These are phyloP conservation scores for Gisinianus flammeolus DNA, from an alignment of 2,888 invertebrate genomes.

Conservation along the genomic window DNA sequence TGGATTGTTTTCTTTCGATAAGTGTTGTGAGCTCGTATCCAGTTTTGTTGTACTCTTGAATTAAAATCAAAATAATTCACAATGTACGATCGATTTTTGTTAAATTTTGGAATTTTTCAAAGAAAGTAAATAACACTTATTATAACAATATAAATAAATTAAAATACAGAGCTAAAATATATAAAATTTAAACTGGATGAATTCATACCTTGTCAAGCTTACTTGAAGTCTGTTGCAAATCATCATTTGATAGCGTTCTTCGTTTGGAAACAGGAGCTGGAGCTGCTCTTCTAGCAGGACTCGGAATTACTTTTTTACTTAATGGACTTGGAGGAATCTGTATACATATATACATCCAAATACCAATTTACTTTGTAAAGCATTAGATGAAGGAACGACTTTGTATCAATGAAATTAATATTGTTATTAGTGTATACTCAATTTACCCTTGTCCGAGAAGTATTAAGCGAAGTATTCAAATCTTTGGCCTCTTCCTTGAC, in stretches of 20 bases:
- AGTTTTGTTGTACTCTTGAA: not conserved
- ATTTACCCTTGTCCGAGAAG: not conserved
- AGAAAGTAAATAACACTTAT: not conserved
- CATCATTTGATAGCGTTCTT: not conserved
- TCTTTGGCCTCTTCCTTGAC: conserved; percentile 28
- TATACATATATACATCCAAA: not conserved
- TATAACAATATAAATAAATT: too few species aligned
- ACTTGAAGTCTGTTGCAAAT: not conserved
- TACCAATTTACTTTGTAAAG: not conserved
- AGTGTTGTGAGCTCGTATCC: not conserved
- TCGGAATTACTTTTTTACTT: not conserved
- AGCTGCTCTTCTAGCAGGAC: not conserved
- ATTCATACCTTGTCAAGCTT: too few species aligned
- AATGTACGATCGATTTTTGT: too few species aligned
- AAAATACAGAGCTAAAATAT: too few species aligned
- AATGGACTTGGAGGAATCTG: not conserved
- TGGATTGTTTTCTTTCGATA: conserved; percentile 10
- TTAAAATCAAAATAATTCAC: not conserved
- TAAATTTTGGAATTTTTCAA: not conserved
- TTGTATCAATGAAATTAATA: not conserved
- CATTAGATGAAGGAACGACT: too few species aligned
- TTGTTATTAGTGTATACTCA: not conserved
- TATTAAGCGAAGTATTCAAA: not conserved
- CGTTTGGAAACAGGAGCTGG: not conserved
- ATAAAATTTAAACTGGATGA: too few species aligned